Evolutionary conservation across 2,888 invertebrate genomes (phyloP), one percentile per base, ranked within the genome.

Genomic region (Eupithecia subfuscata): DNA sequence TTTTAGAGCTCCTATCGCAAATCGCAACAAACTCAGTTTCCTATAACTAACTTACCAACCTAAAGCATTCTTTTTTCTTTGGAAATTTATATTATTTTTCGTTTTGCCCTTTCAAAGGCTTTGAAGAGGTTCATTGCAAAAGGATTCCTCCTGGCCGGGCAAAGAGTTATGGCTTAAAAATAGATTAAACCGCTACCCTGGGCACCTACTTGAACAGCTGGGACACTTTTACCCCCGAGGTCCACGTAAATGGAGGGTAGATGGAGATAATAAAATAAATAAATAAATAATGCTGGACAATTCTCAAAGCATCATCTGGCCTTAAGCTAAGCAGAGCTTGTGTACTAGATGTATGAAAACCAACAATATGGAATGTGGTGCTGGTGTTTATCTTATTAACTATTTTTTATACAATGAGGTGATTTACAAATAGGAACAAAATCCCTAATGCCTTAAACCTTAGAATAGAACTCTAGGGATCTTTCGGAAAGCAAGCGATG

Each of bases 151-250:
- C 76, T 79, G 78, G 79, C 75, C 69, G 70, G 60, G 74, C 70
- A 79, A 80, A 78, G 80, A 82, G 80, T 80, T 80, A 80, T 82
- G 76, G 79, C 79, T 80, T 78, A 80, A 82, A 82, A 82, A 82
- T 80, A 80, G 79, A 82, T 82, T 82, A 80, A 80, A 79, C 76
- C 73, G 43, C 25, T 75, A 75, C 75, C 63, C 8, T 18, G 25
- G 34, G 30, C 9, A 3, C 12, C 6, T 11, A 14, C 30, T 9
- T 25, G 6, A 52, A 22, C 63, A 75, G 77, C 63, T 70, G 45
- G 70, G 8, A 73, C 68, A 77, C 68, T 70, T 45, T 2, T 6
- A 60, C 52, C 0, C 0, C 7, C 9, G 8, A 8, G n/a, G 2
- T n/a, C n/a, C n/a, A 52, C 52, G n/a, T 9, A 8, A 52, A 52